Conservation (phyloP, 2,888 invertebrate genomes). For the Tetragnatha montana region DNA sequence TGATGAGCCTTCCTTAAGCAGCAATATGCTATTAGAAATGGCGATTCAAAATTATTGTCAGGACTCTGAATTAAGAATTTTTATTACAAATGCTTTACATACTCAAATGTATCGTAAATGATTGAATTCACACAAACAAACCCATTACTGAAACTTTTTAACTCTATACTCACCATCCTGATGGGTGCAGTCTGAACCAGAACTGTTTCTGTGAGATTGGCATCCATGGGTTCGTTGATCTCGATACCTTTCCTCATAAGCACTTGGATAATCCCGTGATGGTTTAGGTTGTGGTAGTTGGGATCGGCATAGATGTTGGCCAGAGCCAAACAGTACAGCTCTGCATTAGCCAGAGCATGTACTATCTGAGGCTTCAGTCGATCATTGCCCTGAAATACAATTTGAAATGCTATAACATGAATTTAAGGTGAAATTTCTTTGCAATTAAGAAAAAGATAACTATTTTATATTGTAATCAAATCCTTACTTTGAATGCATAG, state of each 20-base stretch:
- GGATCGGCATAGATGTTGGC: conserved; percentile 97
- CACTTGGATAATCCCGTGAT: conserved; percentile 95
- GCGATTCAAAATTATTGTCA: too few species aligned
- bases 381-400: conserved; percentile 86
- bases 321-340: conserved; percentile 94
- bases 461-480: too few species aligned
- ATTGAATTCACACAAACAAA: not conserved
- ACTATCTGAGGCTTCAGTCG: conserved; percentile 94
- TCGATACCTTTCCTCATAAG: conserved; percentile 93
- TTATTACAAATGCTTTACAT: not conserved
- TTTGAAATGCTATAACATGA: not conserved
- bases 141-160: too few species aligned
- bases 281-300: conserved; percentile 95
- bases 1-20: too few species aligned
- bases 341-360: conserved; percentile 93
- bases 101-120: not conserved
- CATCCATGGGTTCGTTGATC: conserved; percentile 87
- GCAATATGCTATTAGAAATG: too few species aligned
- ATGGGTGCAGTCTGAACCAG: conserved; percentile 96
- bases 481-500: too few species aligned
- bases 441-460: too few species aligned
- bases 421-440: not conserved
- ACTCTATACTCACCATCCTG: conserved; percentile 84
- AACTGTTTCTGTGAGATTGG: conserved; percentile 94
- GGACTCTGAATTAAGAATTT: not conserved